phyloP scores from a whole-genome alignment of 2,888 invertebrate genomes.

The Trachelus stipa region DNA sequence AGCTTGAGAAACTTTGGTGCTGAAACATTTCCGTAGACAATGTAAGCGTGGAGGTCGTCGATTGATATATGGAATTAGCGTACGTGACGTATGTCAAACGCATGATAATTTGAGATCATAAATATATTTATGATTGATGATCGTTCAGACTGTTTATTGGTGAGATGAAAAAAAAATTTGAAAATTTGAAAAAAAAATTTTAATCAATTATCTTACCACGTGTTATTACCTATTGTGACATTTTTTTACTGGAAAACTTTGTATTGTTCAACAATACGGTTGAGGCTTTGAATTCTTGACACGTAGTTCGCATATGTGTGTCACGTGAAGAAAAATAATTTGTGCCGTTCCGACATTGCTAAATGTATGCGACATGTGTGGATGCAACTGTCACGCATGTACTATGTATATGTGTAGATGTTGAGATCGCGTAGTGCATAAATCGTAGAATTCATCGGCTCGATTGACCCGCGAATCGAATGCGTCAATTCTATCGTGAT shows the following conservation, averaged over 20 bases:
- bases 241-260: too few species aligned
- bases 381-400: not conserved
- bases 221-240: too few species aligned
- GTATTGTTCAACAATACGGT: too few species aligned
- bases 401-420: not conserved
- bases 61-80: not conserved
- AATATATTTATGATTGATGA: too few species aligned
- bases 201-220: too few species aligned
- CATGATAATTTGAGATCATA: too few species aligned
- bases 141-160: too few species aligned
- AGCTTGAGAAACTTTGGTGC: not conserved
- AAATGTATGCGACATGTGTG: not conserved
- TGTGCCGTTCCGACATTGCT: not conserved
- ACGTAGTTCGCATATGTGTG: not conserved
- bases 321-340: not conserved
- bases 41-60: not conserved
- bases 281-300: not conserved
- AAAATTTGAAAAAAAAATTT: too few species aligned
- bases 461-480: constrained; percentile 3
- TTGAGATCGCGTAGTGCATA: not conserved
- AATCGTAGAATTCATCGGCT: not conserved
- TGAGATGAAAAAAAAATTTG: too few species aligned
- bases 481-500: not conserved
- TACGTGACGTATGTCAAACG: too few species aligned
- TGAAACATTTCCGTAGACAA: not conserved